Percentiles rank a stretch among this genome's conserved stretches.
Evolutionary conservation across 1,140 invertebrate genomes (phyloP).

Genomic region (Drosophila tani): DNA sequence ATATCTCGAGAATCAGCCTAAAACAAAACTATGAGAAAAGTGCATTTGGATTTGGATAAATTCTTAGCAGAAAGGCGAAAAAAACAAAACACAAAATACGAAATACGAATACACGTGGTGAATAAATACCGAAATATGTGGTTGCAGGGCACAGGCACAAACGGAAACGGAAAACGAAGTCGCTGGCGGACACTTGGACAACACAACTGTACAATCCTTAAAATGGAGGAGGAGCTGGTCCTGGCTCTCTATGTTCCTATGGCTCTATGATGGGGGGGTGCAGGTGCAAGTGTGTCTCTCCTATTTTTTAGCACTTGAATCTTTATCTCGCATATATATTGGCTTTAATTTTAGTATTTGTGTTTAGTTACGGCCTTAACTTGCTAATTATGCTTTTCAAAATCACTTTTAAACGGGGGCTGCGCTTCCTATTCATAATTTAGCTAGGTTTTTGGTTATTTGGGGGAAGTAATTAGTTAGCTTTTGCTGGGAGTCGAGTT

Average conservation of each 20-base stretch:
- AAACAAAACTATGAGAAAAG: slow-evolving; percentile 44
- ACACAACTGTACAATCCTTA: slow-evolving; percentile 61
- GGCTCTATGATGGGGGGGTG: slow-evolving; percentile 4
- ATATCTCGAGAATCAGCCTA: slow-evolving; percentile 49
- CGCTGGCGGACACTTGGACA: slow-evolving; percentile 47
- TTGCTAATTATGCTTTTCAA: slow-evolving; percentile 70
- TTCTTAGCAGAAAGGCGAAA: slow-evolving; percentile 49
- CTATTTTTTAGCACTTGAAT: slow-evolving; percentile 51
- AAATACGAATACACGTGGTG: slow-evolving; percentile 27
- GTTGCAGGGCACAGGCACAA: slow-evolving; percentile 50
- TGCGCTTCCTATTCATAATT: slow-evolving; percentile 53
- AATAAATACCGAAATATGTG: slow-evolving; percentile 60
- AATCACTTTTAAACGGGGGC: slow-evolving; percentile 59
- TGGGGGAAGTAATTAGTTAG: slow-evolving; percentile 17
- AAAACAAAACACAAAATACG: slow-evolving; percentile 17
- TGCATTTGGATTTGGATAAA: slow-evolving; percentile 62
- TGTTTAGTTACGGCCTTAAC: slow-evolving; percentile 47
- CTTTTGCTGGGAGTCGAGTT: slow-evolving; percentile 43
- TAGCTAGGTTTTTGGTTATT: slow-evolving; percentile 44
- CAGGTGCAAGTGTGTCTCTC: slow-evolving; percentile 19
- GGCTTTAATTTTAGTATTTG: slow-evolving; percentile 46
- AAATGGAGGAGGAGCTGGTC: slow-evolving; percentile 28
- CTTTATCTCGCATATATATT: slow-evolving; percentile 21
- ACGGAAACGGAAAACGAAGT: slow-evolving; percentile 57
- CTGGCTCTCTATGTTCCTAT: slow-evolving; percentile 26